Evolutionary conservation across 2,797 vertebrate species (phyloP).

Genomic region (Phoxinus dragarum): DNA sequence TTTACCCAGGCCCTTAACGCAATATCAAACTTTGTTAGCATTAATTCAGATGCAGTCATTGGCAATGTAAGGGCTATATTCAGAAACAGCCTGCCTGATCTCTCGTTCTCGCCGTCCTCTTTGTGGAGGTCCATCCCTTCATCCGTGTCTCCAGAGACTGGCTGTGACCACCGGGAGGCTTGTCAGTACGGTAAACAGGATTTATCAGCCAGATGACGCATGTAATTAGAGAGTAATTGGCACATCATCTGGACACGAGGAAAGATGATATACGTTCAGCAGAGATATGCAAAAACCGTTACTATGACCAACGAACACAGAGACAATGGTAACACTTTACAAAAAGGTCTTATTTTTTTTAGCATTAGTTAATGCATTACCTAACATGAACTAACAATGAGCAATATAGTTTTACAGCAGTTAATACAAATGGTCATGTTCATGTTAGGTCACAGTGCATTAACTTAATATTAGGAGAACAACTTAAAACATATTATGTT

Average conservation of each 20-base stretch:
- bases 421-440: neutral
- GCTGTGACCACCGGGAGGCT: slow-evolving; percentile 71
- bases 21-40: slow-evolving; percentile 15
- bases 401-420: neutral
- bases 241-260: slow-evolving; percentile 84
- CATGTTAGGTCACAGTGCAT: neutral
- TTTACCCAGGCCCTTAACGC: slow-evolving; percentile 15
- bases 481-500: neutral
- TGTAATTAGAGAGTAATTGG: slow-evolving; percentile 86
- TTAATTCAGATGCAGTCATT: slow-evolving; percentile 20
- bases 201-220: slow-evolving; percentile 86
- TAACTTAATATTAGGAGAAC: neutral
- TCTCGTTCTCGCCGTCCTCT: slow-evolving; percentile 39
- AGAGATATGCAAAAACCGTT: slow-evolving; percentile 65
- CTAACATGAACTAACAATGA: neutral
- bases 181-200: slow-evolving; percentile 80
- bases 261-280: slow-evolving; percentile 77
- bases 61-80: slow-evolving; percentile 22
- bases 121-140: slow-evolving; percentile 48
- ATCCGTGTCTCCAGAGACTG: slow-evolving; percentile 59
- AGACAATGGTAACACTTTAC: neutral
- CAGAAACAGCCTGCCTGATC: slow-evolving; percentile 48
- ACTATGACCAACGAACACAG: slow-evolving; percentile 54
- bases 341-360: neutral
- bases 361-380: neutral